Base-by-base conservation (phyloP, 2,113 vertebrate species). In the Coregonus clupeaformis region DNA sequence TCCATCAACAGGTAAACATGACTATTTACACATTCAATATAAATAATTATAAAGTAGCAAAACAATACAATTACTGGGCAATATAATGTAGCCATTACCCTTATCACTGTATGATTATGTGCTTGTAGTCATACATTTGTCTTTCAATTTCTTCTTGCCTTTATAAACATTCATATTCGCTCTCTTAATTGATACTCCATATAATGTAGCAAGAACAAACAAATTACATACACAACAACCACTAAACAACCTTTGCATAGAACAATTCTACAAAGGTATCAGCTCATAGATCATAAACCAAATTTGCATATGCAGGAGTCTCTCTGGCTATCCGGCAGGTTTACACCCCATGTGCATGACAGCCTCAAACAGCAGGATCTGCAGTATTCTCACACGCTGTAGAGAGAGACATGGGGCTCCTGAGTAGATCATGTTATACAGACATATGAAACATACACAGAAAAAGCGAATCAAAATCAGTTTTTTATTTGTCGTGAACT, bases 281-380 rank as follows among this genome's bases (percentile, higher is more conserved):
- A 0, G 13, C 0, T 96, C 86, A 98, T 71, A 99, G 94, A 32
- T 99, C 98, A n/a, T n/a, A n/a, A n/a, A n/a, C 4, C 94, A 0
- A 95, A 96, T 5, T 1, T 94, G 83, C 98, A 99, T 76, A 92
- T 88, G 20, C 98, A 99, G 0, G 97, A 95, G 1, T 94, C 94
- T 69, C 96, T 92, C 82, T 99, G 98, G 79, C 97, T 97, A 77
- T 99, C 98, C 93, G 0, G n/a, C n/a, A n/a, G 98, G 98, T 67
- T 98, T 98, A 80, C 97, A 99, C 76, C 98, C 98, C 83, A 99
- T 76, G 77, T 98, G 97, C 89, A 98, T 96, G 7, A 99, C 96
- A 0, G 95, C 93, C 77, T 98, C 96, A 69, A 98, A 98, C 74
- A 99, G 82, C 79, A 99, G 91, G 20, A 92, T 95, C 82, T n/a